Conservation (phyloP, 2,888 invertebrate genomes). For the Megalurothrips usitatus region DNA sequence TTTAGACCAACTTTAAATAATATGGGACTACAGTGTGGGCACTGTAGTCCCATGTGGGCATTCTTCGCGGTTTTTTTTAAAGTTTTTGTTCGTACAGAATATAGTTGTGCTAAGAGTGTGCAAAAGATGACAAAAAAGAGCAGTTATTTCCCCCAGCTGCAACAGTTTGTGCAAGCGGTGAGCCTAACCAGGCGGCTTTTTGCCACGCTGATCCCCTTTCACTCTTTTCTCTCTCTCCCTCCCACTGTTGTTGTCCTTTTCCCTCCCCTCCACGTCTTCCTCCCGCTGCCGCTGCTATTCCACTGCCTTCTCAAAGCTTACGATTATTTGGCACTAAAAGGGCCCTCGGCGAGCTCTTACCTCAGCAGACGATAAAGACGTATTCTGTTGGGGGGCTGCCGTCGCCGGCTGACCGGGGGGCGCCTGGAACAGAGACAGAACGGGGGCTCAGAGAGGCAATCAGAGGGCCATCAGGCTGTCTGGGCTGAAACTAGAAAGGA, state of each 20-base stretch:
- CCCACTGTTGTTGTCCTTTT: background rate
- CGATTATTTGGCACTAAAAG: slow-evolving; percentile 25
- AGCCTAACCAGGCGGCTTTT: background rate
- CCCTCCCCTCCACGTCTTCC: background rate
- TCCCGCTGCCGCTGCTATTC: background rate
- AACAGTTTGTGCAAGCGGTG: background rate
- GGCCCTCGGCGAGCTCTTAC: slow-evolving; percentile 1
- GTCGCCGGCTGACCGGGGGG: background rate
- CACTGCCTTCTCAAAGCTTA: slow-evolving; percentile 20
- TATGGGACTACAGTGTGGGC: no score
- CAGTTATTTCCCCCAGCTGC: background rate
- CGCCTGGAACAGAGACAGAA: background rate
- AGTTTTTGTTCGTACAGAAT: no score
- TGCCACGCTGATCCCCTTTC: slow-evolving; percentile 9
- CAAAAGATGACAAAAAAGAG: no score
- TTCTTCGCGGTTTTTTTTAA: no score
- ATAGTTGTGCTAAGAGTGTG: no score
- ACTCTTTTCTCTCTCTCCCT: background rate
- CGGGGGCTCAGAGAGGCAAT: no score
- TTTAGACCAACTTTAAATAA: no score
- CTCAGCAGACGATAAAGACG: slow-evolving; percentile 26
- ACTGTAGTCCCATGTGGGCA: no score
- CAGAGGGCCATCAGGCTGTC: no score
- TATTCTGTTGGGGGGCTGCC: slow-evolving; percentile 2
- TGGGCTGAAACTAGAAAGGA: no score